Percentiles rank a stretch among this genome's conserved stretches.
Conservation (phyloP, 2,113 vertebrate genomes). For the Mugil cephalus region DNA sequence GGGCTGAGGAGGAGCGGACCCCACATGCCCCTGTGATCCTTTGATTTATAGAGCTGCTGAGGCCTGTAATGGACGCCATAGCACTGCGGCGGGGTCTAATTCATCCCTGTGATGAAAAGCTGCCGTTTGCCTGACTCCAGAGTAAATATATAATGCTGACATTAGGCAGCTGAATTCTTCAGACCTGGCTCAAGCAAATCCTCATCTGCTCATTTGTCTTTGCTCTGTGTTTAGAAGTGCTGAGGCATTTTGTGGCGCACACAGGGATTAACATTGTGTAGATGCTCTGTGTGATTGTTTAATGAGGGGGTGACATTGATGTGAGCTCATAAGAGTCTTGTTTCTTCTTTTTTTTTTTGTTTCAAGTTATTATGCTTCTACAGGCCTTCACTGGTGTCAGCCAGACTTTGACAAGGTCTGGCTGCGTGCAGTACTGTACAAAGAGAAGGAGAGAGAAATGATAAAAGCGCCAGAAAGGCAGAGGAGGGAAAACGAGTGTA, state of each 20-base stretch:
- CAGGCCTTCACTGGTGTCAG: constrained; percentile 63
- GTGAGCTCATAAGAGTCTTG: constrained; percentile 67
- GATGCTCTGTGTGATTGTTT: constrained; percentile 69
- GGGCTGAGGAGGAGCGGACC: constrained; percentile 65
- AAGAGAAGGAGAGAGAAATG: constrained; percentile 73
- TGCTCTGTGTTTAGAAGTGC: constrained; percentile 60
- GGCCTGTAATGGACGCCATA: constrained; percentile 73
- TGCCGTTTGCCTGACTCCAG: constrained; percentile 70
- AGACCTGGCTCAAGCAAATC: constrained; percentile 63
- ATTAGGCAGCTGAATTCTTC: constrained; percentile 68
- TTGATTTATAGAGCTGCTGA: constrained; percentile 78
- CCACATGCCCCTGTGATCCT: constrained; percentile 69
- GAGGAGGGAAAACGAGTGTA: constrained; percentile 82
- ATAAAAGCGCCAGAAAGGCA: constrained; percentile 76
- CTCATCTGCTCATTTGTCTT: constrained; percentile 70
- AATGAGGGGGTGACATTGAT: constrained; percentile 74
- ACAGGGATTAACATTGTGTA: constrained; percentile 57
- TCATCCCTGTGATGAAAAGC: constrained; percentile 77
- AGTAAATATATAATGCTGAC: constrained; percentile 74
- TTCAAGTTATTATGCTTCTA: constrained; percentile 58
- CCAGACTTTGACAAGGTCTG: constrained; percentile 71
- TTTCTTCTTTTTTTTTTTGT: constrained; percentile 32
- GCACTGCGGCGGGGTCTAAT: constrained; percentile 67
- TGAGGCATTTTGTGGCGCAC: constrained; percentile 53
- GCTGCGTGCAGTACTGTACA: constrained; percentile 67